Evolutionary conservation across 92 coral and sea anemone species (phyloP), one percentile per base, ranked within the genome.

Genomic region (Isaurus tuberculatus): DNA sequence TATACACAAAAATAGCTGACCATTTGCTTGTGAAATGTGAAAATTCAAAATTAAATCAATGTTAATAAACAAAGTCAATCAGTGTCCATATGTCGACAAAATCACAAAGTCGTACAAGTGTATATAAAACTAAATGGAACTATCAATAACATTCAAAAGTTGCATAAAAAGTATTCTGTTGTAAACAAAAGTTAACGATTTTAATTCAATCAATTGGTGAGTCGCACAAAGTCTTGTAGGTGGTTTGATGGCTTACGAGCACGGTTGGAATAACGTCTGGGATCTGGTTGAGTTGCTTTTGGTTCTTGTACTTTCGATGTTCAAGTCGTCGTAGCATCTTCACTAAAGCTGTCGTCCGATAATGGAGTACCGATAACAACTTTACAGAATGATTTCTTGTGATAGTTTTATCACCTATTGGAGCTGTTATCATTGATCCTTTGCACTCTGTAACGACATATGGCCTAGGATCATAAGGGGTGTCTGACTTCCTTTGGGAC

Each of bases 351-450:
- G 55, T 48, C 55, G 55, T 48, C 55, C 17, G 16, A 48, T 13
- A 17, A 3, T 48, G 55, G 17, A 13, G 55, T 48, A 48, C 9
- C n/a, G 19, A 48, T 48, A 48, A 48, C 55, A 48, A 48, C 55
- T 48, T 48, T 48, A 5, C 8, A 48, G 55, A 48, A 48, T 48
- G 55, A 48, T 53, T 79, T 8, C 84, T 6, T 10, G 84, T 58
- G 29, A 33, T 30, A 11, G 72, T 29, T 30, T 34, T 79, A 5
- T 58, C 51, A 19, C 44, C 84, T 29, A 73, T 13, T 26, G n/a
- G 8, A 11, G 84, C 42, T 36, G 42, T 36, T 29, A 79, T 79
- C 84, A 79, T 79, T 27, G 84, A 58, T 26, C 84, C 84, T 63
- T 79, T 79, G 10, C 72, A 16, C 17, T 17, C 31, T 20, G 46